A percentile compares a stretch with the other conserved stretches of the same genome.
These are phyloP conservation scores for Scaptomyza flava DNA, from an alignment of 2,888 invertebrate genomes.

Conservation along the genomic window DNA sequence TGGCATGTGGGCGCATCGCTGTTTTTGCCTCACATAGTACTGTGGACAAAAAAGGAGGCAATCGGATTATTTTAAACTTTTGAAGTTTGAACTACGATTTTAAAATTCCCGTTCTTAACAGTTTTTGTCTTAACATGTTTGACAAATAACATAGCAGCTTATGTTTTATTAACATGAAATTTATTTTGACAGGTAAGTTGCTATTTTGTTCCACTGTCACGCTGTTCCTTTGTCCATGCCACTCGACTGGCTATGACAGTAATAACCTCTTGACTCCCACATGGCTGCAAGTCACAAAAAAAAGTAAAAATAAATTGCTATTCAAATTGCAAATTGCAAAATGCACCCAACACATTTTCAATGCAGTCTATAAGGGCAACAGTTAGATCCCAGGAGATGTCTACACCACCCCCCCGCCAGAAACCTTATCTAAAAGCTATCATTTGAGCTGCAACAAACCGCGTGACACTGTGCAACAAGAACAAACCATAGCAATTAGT, in stretches of 20 bases:
- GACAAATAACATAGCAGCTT: not conserved
- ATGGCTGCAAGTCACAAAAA: constrained; percentile 41
- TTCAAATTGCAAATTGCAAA: constrained; percentile 70
- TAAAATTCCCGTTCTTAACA: not conserved
- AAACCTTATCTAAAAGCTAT: constrained; percentile 25
- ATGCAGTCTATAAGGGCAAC: constrained; percentile 31
- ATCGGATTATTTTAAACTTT: no score
- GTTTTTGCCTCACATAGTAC: not conserved
- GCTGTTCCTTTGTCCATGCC: not conserved
- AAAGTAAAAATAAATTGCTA: constrained; percentile 40
- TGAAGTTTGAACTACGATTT: not conserved
- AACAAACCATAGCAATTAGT: constrained; percentile 69
- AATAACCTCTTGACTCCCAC: constrained; percentile 74
- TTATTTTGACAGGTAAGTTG: not conserved
- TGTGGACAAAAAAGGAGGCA: not conserved
- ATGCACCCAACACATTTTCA: constrained; percentile 27
- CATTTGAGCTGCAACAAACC: constrained; percentile 15
- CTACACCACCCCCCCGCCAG: not conserved
- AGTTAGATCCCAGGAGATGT: constrained; percentile 5
- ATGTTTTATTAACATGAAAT: not conserved
- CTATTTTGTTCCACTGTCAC: not conserved
- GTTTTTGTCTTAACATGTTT: not conserved
- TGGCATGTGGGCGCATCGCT: constrained; percentile 46
- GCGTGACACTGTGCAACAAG: constrained; percentile 3
- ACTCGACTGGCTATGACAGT: constrained; percentile 71